Base-by-base conservation (phyloP, 2,888 invertebrate species). In the Agrotis clavis region DNA sequence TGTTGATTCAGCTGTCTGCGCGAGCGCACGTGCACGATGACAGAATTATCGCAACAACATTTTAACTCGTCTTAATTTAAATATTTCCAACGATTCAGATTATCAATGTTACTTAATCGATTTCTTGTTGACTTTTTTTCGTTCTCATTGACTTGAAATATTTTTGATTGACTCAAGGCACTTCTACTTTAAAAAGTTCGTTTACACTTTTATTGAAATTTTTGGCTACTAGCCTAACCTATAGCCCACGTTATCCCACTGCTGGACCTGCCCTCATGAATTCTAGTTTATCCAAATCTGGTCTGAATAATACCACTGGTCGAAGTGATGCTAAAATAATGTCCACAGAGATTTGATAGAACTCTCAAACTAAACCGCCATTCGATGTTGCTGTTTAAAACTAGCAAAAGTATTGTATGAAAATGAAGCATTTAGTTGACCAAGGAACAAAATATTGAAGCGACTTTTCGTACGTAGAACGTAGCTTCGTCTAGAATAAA, bases 21-120 rank as follows among this genome's bases (percentile, higher is more conserved):
- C 63, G 9, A 2, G 63, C 81, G 89, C 92, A 92, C 92, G 91
- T 92, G 94, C 81, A 86, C 84, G 85, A 67, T 87, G 84, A 78
- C 71, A 71, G 77, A 79, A 77, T 85, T 80, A 82, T 78, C 82
- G 83, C 78, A 80, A 81, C 73, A 73, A 83, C 81, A 81, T 63
- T 73, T 75, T 63, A 82, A 73, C 75, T 81, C 63, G 66, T 66
- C 82, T 70, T 35, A 73, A 68, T 81, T 85, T 88, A 86, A 88
- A 89, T 88, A 86, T 86, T 86, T 83, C 57, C 71, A 80, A 73
- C 69, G 64, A 81, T 79, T 76, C 19, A 48, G 63, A 53, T 19
- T 76, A 79, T 74, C 66, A 59, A 70, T 71, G 63, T 80, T 77
- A 64, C 57, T 54, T 69, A 66, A 74, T 69, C 71, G 65, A 76